Conservation (phyloP, 2,113 vertebrate species). For the Peromyscus maniculatus region DNA sequence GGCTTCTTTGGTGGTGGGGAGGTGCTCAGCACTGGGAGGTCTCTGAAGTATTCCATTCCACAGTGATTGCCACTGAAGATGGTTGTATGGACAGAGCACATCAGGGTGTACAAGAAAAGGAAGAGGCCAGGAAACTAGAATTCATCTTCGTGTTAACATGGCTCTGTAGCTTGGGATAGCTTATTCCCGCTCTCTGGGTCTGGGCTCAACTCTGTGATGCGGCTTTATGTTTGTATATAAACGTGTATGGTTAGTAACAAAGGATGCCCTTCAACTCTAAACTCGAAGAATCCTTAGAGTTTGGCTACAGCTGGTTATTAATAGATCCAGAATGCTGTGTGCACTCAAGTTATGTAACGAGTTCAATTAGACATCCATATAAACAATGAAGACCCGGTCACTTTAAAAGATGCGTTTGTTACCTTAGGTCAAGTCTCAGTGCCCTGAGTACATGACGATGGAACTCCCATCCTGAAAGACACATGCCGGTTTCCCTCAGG, state of each 20-base stretch:
- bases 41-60: not conserved
- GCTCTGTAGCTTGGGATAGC: not conserved
- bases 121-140: not conserved
- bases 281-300: constrained; percentile 21
- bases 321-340: constrained; percentile 58
- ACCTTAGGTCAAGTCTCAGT: not conserved
- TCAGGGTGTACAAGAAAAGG: not conserved
- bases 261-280: not conserved
- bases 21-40: not conserved
- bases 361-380: constrained; percentile 56
- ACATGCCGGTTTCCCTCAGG: not conserved
- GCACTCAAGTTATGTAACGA: constrained; percentile 66
- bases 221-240: not conserved
- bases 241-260: not conserved
- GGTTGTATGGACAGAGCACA: rapidly evolving
- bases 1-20: not conserved
- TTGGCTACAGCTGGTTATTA: constrained; percentile 57
- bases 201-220: rapidly evolving
- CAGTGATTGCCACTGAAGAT: not conserved
- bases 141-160: not conserved
- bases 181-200: not conserved
- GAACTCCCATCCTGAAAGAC: not conserved
- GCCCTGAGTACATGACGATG: not conserved
- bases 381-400: not conserved
- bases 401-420: not conserved